Percentiles rank a stretch among this genome's conserved stretches.
These are phyloP conservation scores for Horisme vitalbata DNA, from an alignment of 2,888 invertebrate genomes.

Conservation along the genomic window DNA sequence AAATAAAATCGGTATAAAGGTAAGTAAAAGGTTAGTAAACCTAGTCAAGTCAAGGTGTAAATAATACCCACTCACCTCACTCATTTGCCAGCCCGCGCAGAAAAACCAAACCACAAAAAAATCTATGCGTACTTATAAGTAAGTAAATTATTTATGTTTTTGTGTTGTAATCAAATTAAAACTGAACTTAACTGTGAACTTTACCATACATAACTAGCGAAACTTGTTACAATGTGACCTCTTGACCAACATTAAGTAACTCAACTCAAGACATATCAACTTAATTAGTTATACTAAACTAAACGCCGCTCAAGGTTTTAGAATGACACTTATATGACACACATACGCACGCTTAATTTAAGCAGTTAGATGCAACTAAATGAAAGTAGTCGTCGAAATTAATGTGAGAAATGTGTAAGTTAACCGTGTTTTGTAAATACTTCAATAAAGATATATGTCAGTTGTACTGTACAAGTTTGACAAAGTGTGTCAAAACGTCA, in stretches of 20 bases:
- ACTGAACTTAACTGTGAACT: constrained; percentile 22
- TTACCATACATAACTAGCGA: constrained; percentile 15
- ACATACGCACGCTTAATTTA: constrained; percentile 6
- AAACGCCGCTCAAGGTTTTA: constrained; percentile 19
- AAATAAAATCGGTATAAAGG: too few species aligned
- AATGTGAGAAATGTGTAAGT: constrained; percentile 10
- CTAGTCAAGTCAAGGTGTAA: too few species aligned
- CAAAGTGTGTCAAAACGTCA: too few species aligned
- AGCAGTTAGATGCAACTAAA: constrained; percentile 10
- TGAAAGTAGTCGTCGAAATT: constrained; percentile 9
- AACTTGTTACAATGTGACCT: constrained; percentile 25
- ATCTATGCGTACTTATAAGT: too few species aligned
- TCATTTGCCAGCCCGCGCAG: too few species aligned
- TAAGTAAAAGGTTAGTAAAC: too few species aligned
- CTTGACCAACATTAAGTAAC: constrained; percentile 30
- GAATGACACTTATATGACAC: constrained; percentile 21
- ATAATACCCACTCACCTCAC: too few species aligned
- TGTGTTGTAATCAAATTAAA: neutral
- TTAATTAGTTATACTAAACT: constrained; percentile 19
- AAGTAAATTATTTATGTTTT: neutral
- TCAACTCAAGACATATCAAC: constrained; percentile 21
- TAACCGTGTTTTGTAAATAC: constrained; percentile 13
- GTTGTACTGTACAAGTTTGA: neutral
- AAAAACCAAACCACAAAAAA: too few species aligned
- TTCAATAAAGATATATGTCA: neutral